These are phyloP conservation scores for Tachina fera DNA, from an alignment of 2,888 invertebrate genomes.

Conservation along the genomic window DNA sequence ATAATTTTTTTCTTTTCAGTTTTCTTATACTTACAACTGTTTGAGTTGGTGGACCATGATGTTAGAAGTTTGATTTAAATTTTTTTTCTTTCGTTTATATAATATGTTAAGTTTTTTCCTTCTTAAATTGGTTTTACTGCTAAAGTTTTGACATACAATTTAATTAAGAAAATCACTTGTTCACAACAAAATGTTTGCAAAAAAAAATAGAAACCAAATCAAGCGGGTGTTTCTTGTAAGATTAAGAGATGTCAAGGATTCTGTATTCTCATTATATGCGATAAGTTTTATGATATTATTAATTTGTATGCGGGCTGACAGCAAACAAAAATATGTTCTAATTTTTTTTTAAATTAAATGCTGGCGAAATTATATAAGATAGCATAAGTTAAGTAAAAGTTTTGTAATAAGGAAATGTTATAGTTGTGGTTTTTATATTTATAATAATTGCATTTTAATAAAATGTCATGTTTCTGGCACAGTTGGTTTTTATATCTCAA, in stretches of 20 bases:
- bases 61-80: conserved; percentile 50
- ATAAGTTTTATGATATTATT: conserved; percentile 34
- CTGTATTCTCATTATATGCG: conserved; percentile 20
- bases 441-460: too few relatives aligned
- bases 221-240: conserved; percentile 35
- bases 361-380: not conserved
- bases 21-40: not conserved
- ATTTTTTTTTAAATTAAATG: not conserved
- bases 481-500: too few relatives aligned
- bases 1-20: conserved; percentile 42
- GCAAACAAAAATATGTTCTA: not conserved
- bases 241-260: conserved; percentile 65
- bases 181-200: conserved; percentile 31
- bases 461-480: too few relatives aligned
- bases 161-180: conserved; percentile 72
- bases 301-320: conserved; percentile 34
- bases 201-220: conserved; percentile 4
- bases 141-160: conserved; percentile 71
- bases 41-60: conserved; percentile 42
- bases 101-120: not conserved
- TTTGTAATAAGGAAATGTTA: too few relatives aligned
- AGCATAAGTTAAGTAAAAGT: not conserved
- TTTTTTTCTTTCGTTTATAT: not conserved
- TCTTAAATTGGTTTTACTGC: conserved; percentile 45
- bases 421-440: too few relatives aligned